Evolutionary conservation across 2,113 vertebrate species (phyloP).

Genomic region (Cygnus atratus): DNA sequence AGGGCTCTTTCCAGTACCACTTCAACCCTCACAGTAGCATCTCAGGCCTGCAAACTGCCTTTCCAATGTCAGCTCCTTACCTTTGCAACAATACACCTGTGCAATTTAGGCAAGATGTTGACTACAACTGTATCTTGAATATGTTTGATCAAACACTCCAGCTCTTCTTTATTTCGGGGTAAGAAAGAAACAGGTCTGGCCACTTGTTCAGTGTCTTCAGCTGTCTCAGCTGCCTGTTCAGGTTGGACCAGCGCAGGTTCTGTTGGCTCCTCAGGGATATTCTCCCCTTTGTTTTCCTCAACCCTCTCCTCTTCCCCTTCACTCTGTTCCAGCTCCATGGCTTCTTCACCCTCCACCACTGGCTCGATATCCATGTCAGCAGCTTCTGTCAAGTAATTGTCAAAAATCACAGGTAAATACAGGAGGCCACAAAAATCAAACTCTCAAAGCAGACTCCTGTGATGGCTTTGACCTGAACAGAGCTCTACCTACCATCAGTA

Average conservation of each 20-base stretch:
- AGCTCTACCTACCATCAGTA: background rate
- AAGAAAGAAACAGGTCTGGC: constrained; percentile 73
- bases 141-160: constrained; percentile 82
- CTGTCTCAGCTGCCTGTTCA: background rate
- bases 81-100: constrained; percentile 91
- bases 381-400: constrained; percentile 45
- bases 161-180: constrained; percentile 84
- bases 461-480: background rate
- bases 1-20: background rate
- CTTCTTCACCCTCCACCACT: constrained; percentile 62
- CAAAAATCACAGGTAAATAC: background rate
- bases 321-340: constrained; percentile 76
- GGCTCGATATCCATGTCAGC: constrained; percentile 41
- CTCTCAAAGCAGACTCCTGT: background rate
- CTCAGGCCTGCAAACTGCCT: background rate
- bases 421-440: background rate
- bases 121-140: constrained; percentile 85
- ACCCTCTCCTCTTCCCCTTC: constrained; percentile 68
- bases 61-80: constrained; percentile 61
- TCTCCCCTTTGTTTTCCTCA: constrained; percentile 7
- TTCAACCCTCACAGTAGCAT: background rate
- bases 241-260: background rate
- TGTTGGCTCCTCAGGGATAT: background rate
- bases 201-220: background rate
- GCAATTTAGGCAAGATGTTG: constrained; percentile 89